These are phyloP conservation scores for Kryptopterus vitreolus DNA, from an alignment of 2,797 vertebrate species.

Conservation along the genomic window DNA sequence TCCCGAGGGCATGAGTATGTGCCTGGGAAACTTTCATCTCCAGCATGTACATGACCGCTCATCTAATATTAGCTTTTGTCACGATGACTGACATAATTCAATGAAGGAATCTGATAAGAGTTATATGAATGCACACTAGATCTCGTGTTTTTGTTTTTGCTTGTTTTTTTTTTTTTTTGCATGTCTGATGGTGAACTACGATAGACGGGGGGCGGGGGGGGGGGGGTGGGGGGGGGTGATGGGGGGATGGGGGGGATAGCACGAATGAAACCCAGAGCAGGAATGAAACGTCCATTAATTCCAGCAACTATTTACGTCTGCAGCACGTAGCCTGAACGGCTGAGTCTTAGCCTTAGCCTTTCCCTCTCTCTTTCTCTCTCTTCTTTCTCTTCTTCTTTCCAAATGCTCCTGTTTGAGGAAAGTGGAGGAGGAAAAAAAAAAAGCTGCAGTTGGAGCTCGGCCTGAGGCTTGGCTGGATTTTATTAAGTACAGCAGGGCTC, in stretches of 20 bases:
- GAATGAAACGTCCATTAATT: background rate
- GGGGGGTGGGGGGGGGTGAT: too few relatives aligned
- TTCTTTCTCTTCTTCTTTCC: constrained; percentile 50
- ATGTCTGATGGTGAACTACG: background rate
- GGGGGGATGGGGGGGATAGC: too few relatives aligned
- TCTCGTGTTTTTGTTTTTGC: too few relatives aligned
- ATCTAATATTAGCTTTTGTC: background rate
- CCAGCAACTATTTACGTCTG: background rate
- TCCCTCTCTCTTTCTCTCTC: background rate
- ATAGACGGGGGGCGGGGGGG: background rate
- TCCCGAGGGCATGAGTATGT: background rate
- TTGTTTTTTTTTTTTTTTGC: too few relatives aligned
- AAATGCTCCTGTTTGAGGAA: constrained; percentile 76
- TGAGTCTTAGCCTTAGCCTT: background rate
- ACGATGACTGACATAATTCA: background rate
- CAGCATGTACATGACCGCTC: background rate
- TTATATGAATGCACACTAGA: background rate
- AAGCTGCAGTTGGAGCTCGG: constrained; percentile 80
- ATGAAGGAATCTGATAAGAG: background rate
- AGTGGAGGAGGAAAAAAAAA: constrained; percentile 77
- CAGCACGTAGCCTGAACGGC: background rate
- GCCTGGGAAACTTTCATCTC: background rate
- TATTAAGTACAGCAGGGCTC: constrained; percentile 85
- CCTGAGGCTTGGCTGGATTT: constrained; percentile 86
- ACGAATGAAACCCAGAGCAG: background rate